Base-by-base conservation (phyloP, 2,797 vertebrate species). In the Myotis myotis region DNA sequence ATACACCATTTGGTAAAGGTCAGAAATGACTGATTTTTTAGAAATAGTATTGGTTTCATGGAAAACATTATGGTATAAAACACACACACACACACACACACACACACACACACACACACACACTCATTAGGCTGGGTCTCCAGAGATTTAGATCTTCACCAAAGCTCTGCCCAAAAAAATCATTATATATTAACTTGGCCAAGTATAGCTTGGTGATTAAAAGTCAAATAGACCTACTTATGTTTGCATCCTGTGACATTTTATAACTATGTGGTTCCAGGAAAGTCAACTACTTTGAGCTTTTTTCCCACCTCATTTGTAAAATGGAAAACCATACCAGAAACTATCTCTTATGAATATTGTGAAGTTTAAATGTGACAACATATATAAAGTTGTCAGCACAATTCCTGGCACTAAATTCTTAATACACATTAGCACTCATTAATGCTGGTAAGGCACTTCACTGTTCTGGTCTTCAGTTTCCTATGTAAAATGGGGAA, bases 301-400 rank as follows among this genome's bases (percentile, higher is more conserved):
- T 19, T 64, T 4, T 12, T 13, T 1, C 1, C 53, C 55, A 87
- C 62, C 6, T 85, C 17, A 72, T 79, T 70, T 89, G 19, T 68
- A 79, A 94, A 93, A 64, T 80, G 8, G n/a, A 20, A 93, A 93
- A 68, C 33, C 84, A 89, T 55, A 71, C 25, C 75, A 89, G 25
- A 88, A 66, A 76, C 11, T 80, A 44, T 74, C 13, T 89, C 12
- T n/a, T 4, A 60, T 22, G 23, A 17, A 90, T 91, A 20, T 22
- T 80, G 23, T 47, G 36, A 78, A 4, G n/a, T 80, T 93, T 80
- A 89, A 88, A 95, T 47, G 9, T 17, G 11, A 71, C 72, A 87
- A 81, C 28, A 79, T 53, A 28, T 17, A 33, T 53, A 66, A 88
- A 76, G 55, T 70, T 91, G 49, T 84, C 76, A 83, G 8, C 53